These are phyloP conservation scores for Coracopsis vasa DNA, from an alignment of 2,113 vertebrate species.

Conservation along the genomic window DNA sequence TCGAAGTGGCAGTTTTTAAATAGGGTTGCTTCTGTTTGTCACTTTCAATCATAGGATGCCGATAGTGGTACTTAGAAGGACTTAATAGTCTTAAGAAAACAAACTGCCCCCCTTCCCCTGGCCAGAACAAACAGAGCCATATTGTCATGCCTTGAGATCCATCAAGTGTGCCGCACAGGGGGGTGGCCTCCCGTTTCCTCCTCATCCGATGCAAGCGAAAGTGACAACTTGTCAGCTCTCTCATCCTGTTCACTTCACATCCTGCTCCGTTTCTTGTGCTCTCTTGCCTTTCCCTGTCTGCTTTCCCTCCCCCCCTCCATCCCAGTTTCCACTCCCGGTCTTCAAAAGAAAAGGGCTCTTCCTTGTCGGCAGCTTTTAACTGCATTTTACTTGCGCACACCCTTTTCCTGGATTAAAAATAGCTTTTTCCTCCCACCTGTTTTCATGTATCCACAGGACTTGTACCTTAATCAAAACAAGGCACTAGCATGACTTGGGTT, in stretches of 20 bases:
- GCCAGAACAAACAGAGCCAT: conserved; percentile 57
- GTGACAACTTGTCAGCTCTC: conserved; percentile 68
- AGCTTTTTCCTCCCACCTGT: not conserved
- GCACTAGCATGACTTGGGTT: not conserved
- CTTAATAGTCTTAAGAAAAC: conserved; percentile 78
- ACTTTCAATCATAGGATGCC: conserved; percentile 76
- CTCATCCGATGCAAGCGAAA: conserved; percentile 12
- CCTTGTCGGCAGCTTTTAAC: not conserved
- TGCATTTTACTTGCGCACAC: not conserved
- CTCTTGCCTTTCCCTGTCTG: conserved; percentile 47
- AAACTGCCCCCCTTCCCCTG: conserved; percentile 39
- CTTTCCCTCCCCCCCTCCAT: not conserved
- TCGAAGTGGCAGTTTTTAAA: conserved; percentile 77
- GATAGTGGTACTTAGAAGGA: conserved; percentile 73
- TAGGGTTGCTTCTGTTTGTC: conserved; percentile 74
- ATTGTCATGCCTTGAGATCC: conserved; percentile 65
- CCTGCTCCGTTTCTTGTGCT: not conserved
- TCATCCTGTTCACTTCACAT: conserved; percentile 65
- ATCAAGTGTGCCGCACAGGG: not conserved
- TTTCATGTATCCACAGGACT: not conserved
- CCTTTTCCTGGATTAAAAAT: conserved; percentile 7
- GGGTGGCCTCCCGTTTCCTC: not conserved
- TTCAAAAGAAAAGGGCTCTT: conserved; percentile 16
- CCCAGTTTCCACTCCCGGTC: not conserved
- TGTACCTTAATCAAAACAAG: not conserved